Evolutionary conservation across 2,113 vertebrate genomes (phyloP).

Genomic region (Cromileptes altivelis): DNA sequence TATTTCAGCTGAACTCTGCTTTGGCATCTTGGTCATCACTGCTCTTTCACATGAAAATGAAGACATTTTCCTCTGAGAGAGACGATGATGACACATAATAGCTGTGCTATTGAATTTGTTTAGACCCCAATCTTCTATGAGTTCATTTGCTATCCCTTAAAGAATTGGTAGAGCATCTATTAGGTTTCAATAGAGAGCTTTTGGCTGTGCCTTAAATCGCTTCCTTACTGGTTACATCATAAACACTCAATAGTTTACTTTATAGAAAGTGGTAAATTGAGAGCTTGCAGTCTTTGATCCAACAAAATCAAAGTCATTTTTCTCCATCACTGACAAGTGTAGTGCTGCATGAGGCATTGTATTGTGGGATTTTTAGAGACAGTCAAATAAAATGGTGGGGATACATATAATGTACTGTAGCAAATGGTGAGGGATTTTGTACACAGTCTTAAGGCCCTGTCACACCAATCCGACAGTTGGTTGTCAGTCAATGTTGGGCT

Average conservation of each 20-base stretch:
- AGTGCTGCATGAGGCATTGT: neutral
- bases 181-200: neutral
- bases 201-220: neutral
- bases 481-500: no score
- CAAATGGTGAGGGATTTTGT: neutral
- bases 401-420: neutral
- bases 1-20: constrained; percentile 34
- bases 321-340: neutral
- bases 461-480: no score
- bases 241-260: neutral
- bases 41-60: constrained; percentile 11
- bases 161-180: neutral
- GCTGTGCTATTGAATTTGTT: neutral
- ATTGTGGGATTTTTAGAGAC: neutral
- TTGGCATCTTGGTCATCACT: neutral
- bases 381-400: neutral
- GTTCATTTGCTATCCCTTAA: neutral
- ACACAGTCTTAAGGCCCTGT: neutral
- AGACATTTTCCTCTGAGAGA: neutral
- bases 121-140: neutral
- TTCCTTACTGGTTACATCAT: neutral
- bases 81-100: constrained; percentile 13
- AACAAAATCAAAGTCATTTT: neutral
- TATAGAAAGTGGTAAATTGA: no score
- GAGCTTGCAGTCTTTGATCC: no score